phyloP scores from a whole-genome alignment of 1,140 invertebrate species.

The Helicoverpa armigera region DNA sequence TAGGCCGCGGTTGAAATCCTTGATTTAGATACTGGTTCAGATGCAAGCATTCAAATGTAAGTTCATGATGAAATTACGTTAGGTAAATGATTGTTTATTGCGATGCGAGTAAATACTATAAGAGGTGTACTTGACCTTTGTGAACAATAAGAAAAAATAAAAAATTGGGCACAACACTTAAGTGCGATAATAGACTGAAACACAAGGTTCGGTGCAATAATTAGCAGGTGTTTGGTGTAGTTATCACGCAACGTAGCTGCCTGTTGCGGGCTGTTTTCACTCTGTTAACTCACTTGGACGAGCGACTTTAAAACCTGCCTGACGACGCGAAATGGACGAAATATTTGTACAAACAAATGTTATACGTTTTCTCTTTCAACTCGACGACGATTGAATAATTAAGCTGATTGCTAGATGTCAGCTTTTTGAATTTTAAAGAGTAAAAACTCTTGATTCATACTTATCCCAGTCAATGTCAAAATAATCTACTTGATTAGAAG shows the following conservation, averaged over 20 bases:
- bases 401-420: constrained; percentile 2
- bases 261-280: constrained; percentile 73
- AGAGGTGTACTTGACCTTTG: constrained; percentile 71
- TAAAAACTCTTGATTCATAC: too few relatives aligned
- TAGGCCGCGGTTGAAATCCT: constrained; percentile 57
- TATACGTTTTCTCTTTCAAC: constrained; percentile 74
- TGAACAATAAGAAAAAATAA: constrained; percentile 68
- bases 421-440: too few relatives aligned
- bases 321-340: constrained; percentile 71
- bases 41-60: constrained; percentile 57
- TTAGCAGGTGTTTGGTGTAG: constrained; percentile 69
- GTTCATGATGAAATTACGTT: constrained; percentile 53
- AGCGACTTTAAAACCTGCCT: constrained; percentile 69
- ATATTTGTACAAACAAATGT: constrained; percentile 77
- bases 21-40: constrained; percentile 47
- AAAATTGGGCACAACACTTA: constrained; percentile 58
- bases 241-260: constrained; percentile 70
- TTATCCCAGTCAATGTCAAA: background rate
- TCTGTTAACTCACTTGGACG: constrained; percentile 66
- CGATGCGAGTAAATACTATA: constrained; percentile 50
- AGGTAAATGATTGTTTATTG: constrained; percentile 49
- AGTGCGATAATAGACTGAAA: constrained; percentile 62
- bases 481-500: too few relatives aligned
- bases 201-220: constrained; percentile 64
- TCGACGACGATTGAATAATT: constrained; percentile 54